Base-by-base conservation (phyloP, 2,888 invertebrate genomes). In the Drosophila demipolita region DNA sequence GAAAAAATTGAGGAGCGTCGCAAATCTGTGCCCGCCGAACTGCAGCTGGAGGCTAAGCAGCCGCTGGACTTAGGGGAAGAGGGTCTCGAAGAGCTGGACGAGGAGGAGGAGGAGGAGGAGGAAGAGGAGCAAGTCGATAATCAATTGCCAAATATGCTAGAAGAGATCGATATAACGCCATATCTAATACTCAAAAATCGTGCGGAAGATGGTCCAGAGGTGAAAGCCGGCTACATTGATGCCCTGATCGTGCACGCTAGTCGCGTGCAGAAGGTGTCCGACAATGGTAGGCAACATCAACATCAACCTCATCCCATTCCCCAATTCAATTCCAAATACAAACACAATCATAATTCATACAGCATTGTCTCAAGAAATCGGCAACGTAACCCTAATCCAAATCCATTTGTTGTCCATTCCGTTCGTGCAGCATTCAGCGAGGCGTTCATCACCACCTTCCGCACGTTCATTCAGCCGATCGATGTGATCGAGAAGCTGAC, bases 401-500 rank as follows among this genome's bases (percentile, higher is more conserved):
- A 73, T 66, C 36, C 78, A 64, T 62, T 62, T 77, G 66, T 63
- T 79, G 53, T 73, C 45, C 84, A 87, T 84, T 69, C 65, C 48
- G 62, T 75, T 68, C 70, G 53, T 75, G 81, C 80, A 93, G 93
- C 92, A 70, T 93, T 93, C 80, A 92, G 93, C 94, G 99, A 99
- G 94, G 99, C 99, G 78, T 99, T 99, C 94, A 95, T 99, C 85
- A 98, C 99, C 63, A 99, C 99, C 72, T 99, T 99, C 94, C 95
- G 99, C 84, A 99, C 99, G 73, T 99, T 99, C 94, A 96, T 99
- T 92, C 95, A 97, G 71, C 98, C 99, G 32, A 94, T 96, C 90
- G 97, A 97, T 82, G 94, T 99, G 82, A 96, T 99, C 82, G 95
- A 96, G 90, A 98, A 98, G 91, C 94, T 99, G 66, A 96, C 97